These are phyloP conservation scores for Melopsittacus undulatus DNA, from an alignment of 2,797 vertebrate genomes.

Conservation along the genomic window DNA sequence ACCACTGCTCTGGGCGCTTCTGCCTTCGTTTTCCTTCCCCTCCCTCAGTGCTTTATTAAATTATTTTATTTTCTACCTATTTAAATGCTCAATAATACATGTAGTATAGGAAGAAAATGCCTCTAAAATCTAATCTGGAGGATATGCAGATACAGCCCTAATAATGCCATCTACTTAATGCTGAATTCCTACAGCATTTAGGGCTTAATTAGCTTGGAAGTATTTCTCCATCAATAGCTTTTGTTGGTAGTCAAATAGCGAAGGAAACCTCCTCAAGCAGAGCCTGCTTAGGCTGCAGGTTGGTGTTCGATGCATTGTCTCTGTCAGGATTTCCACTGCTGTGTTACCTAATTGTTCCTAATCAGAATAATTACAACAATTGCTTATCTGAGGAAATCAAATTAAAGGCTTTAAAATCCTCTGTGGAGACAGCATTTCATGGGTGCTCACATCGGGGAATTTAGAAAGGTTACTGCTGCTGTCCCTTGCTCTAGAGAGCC, in stretches of 20 bases:
- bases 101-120: constrained; percentile 41
- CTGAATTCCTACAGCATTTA: constrained; percentile 75
- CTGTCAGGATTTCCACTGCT: constrained; percentile 70
- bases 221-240: constrained; percentile 75
- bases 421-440: constrained; percentile 57
- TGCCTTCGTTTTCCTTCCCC: background rate
- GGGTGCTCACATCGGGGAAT: constrained; percentile 38
- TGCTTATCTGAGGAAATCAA: constrained; percentile 77
- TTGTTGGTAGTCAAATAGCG: constrained; percentile 69
- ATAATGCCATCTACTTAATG: constrained; percentile 68
- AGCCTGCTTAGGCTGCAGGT: constrained; percentile 45
- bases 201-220: constrained; percentile 77
- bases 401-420: constrained; percentile 74
- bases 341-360: constrained; percentile 77
- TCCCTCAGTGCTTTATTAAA: constrained; percentile 20
- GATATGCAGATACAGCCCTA: constrained; percentile 18
- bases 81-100: constrained; percentile 61
- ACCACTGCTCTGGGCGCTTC: constrained; percentile 20
- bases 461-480: constrained; percentile 49
- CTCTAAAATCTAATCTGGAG: constrained; percentile 55
- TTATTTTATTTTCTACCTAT: constrained; percentile 54
- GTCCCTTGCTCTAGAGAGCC: background rate
- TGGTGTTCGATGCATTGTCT: constrained; percentile 45
- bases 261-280: constrained; percentile 70
- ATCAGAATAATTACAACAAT: constrained; percentile 79